phyloP scores from a whole-genome alignment of 2,888 invertebrate genomes.

The Caenorhabditis doughertyi region DNA sequence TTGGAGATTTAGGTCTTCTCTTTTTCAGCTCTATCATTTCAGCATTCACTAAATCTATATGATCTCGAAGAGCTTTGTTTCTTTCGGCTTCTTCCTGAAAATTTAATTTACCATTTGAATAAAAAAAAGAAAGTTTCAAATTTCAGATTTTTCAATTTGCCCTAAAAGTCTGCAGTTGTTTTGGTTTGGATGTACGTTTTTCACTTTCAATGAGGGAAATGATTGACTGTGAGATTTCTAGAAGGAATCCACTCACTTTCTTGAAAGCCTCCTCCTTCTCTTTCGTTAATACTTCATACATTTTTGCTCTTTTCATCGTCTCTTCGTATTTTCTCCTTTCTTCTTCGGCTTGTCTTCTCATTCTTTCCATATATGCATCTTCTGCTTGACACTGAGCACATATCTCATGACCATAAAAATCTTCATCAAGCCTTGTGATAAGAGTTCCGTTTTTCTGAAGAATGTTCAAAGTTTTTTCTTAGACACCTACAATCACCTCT shows the following conservation, averaged over 20 bases:
- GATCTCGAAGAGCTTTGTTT: slow-evolving; percentile 62
- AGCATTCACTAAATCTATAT: slow-evolving; percentile 72
- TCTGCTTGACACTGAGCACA: slow-evolving; percentile 75
- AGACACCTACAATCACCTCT: slow-evolving; percentile 10
- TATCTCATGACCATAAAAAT: slow-evolving; percentile 65
- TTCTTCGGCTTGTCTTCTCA: slow-evolving; percentile 59
- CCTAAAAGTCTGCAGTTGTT: too few relatives aligned
- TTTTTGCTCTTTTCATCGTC: slow-evolving; percentile 59
- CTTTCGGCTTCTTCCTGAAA: slow-evolving; percentile 62
- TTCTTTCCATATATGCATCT: slow-evolving; percentile 68
- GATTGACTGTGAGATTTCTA: too few relatives aligned
- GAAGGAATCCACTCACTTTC: too few relatives aligned
- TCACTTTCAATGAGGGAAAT: too few relatives aligned
- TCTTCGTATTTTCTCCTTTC: slow-evolving; percentile 65
- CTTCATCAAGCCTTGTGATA: slow-evolving; percentile 24
- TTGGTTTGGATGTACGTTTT: too few relatives aligned
- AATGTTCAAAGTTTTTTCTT: too few relatives aligned
- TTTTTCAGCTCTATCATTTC: slow-evolving; percentile 68
- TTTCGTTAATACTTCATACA: slow-evolving; percentile 58
- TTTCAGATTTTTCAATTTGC: too few relatives aligned
- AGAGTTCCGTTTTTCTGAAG: slow-evolving; percentile 22
- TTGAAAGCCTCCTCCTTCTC: slow-evolving; percentile 53
- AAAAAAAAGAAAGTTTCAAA: too few relatives aligned
- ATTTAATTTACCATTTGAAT: too few relatives aligned
- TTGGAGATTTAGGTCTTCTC: slow-evolving; percentile 64